Percentiles rank a stretch among this genome's conserved stretches.
Evolutionary conservation across 2,113 vertebrate genomes (phyloP).

Genomic region (Gobio gobio): DNA sequence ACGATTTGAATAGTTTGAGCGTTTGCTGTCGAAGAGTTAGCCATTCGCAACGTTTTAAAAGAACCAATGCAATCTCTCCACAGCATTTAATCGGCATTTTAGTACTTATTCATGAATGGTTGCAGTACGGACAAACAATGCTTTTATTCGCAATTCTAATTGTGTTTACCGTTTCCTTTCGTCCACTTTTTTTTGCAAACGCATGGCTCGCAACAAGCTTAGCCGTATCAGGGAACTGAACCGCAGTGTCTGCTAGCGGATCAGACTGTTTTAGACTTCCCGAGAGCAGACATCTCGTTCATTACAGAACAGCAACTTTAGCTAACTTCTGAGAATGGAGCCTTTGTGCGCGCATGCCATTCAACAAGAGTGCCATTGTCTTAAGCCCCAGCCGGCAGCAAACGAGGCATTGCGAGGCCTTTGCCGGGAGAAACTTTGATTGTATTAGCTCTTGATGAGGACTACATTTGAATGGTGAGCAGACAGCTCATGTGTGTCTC

Average conservation of each 20-base stretch:
- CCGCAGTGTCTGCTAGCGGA: conserved; percentile 53
- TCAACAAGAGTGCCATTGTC: conserved; percentile 81
- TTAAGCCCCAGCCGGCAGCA: conserved; percentile 67
- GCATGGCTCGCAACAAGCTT: conserved; percentile 42
- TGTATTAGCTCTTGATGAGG: conserved; percentile 67
- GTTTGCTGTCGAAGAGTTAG: background rate
- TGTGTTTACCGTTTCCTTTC: background rate
- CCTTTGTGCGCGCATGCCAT: conserved; percentile 80
- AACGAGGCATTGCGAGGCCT: conserved; percentile 72
- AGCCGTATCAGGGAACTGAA: conserved; percentile 30
- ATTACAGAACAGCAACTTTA: conserved; percentile 77
- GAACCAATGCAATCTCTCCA: background rate
- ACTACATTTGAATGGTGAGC: conserved; percentile 73
- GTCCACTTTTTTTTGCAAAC: background rate
- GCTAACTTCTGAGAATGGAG: conserved; percentile 82
- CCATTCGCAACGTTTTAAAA: background rate
- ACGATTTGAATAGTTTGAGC: background rate
- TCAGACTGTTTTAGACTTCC: conserved; percentile 54
- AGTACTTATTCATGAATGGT: background rate
- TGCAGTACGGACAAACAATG: background rate
- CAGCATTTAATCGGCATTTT: background rate
- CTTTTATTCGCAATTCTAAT: background rate
- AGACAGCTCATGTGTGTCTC: conserved; percentile 63
- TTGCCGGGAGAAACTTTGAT: conserved; percentile 74
- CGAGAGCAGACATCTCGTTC: conserved; percentile 62